phyloP scores from a whole-genome alignment of 2,797 vertebrate species.

The Gymnoscopelus microlampas region DNA sequence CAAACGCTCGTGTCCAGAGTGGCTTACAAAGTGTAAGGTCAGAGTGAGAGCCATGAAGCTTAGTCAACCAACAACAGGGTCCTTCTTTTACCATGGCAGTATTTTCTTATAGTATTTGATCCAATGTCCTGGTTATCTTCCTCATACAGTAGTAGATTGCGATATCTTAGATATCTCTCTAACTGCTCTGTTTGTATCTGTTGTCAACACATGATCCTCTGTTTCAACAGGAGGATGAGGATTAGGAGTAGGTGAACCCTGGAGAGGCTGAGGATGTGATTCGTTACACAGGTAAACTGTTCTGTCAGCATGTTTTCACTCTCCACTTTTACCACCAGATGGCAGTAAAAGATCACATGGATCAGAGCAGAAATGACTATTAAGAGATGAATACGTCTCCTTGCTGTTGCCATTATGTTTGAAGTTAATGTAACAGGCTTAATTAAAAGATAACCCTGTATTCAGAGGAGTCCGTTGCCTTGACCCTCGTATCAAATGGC shows the following conservation, averaged over 20 bases:
- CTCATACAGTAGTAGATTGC: neutral
- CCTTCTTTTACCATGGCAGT: too few relatives aligned
- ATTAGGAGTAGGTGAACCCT: slow-evolving; percentile 63
- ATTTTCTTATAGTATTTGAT: too few relatives aligned
- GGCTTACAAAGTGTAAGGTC: too few relatives aligned
- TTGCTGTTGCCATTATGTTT: slow-evolving; percentile 17
- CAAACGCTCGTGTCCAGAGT: too few relatives aligned
- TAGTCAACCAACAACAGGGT: too few relatives aligned
- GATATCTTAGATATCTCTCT: neutral
- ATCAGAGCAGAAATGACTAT: neutral
- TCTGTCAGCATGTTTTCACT: neutral
- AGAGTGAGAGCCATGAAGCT: too few relatives aligned
- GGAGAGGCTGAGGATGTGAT: slow-evolving; percentile 37
- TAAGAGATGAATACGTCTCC: neutral
- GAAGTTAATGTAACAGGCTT: slow-evolving; percentile 45
- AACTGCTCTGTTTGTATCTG: slow-evolving; percentile 7
- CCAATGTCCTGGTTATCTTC: neutral
- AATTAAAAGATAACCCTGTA: slow-evolving; percentile 47
- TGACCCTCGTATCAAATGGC: slow-evolving; percentile 36
- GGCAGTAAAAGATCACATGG: slow-evolving; percentile 55
- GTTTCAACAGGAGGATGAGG: slow-evolving; percentile 75
- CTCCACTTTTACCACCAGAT: slow-evolving; percentile 63
- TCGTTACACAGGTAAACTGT: slow-evolving; percentile 64
- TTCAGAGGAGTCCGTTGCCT: slow-evolving; percentile 24
- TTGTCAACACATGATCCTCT: slow-evolving; percentile 26